These are phyloP conservation scores for Esox niger DNA, from an alignment of 2,113 vertebrate genomes.

Conservation along the genomic window DNA sequence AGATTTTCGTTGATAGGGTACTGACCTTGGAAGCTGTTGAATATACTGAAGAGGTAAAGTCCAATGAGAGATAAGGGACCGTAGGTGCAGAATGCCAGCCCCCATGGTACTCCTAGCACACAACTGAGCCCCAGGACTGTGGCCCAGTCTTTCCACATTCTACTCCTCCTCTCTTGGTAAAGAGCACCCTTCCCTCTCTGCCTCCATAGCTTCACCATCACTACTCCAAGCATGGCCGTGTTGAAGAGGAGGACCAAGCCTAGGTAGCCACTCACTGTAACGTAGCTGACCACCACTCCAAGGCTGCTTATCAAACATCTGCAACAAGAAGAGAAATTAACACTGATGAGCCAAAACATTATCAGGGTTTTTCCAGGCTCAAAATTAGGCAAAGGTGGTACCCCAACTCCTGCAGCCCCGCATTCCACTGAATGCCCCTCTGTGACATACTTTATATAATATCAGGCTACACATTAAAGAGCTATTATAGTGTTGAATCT, in stretches of 20 bases:
- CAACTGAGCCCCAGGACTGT: conserved; percentile 83
- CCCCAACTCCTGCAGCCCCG: no score
- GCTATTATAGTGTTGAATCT: no score
- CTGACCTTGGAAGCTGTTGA: conserved; percentile 91
- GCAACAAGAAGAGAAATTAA: conserved; percentile 13
- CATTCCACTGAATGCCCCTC: no score
- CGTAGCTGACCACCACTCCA: conserved; percentile 63
- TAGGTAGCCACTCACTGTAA: conserved; percentile 80
- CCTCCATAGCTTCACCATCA: conserved; percentile 73
- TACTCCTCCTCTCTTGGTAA: conserved; percentile 37
- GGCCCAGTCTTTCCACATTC: conserved; percentile 62
- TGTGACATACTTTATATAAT: no score
- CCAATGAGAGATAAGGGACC: conserved; percentile 67
- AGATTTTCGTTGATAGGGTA: not conserved
- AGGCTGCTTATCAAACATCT: conserved; percentile 66
- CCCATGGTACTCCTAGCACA: conserved; percentile 87
- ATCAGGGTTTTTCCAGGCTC: no score
- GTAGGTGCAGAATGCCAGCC: conserved; percentile 73
- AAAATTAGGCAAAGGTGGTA: no score
- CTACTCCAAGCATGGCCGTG: conserved; percentile 76
- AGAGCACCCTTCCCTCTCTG: conserved; percentile 44
- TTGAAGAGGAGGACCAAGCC: conserved; percentile 83
- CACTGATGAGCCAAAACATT: no score
- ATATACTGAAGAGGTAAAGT: conserved; percentile 84
- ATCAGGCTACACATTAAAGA: no score